A percentile compares a stretch with the other conserved stretches of the same genome.
phyloP scores from a whole-genome alignment of 2,113 vertebrate genomes.

The Myocastor coypus region DNA sequence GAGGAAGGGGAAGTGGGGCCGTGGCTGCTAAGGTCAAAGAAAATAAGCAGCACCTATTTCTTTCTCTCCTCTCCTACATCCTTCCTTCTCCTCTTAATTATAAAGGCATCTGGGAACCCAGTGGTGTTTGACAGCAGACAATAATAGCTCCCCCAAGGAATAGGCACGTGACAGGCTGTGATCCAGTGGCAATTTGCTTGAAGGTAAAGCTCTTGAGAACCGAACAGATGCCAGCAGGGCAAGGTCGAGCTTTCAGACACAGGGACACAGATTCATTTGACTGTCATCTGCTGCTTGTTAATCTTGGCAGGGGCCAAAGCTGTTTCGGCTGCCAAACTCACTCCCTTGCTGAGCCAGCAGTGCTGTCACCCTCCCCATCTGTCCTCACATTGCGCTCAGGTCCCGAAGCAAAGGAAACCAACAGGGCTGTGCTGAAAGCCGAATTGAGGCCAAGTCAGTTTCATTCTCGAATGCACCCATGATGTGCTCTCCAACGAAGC shows the following conservation, averaged over 20 bases:
- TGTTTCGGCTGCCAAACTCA: neutral
- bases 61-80: neutral
- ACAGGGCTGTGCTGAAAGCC: neutral
- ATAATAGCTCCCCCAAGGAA: neutral
- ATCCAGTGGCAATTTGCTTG: neutral
- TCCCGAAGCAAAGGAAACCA: neutral
- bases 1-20: neutral
- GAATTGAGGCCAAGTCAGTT: neutral
- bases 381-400: neutral
- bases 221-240: no score
- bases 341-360: neutral
- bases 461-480: neutral
- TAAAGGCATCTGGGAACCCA: neutral
- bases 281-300: neutral
- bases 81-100: neutral
- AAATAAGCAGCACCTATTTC: slow-evolving; percentile 37
- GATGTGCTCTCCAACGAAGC: neutral
- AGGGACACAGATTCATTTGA: neutral
- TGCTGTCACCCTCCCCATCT: rapidly evolving
- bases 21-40: neutral
- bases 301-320: neutral
- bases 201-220: neutral
- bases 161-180: neutral
- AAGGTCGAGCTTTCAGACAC: rapidly evolving
- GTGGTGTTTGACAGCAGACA: neutral